These are phyloP conservation scores for Saturnia japonica DNA, from an alignment of 2,888 invertebrate species.

Conservation along the genomic window DNA sequence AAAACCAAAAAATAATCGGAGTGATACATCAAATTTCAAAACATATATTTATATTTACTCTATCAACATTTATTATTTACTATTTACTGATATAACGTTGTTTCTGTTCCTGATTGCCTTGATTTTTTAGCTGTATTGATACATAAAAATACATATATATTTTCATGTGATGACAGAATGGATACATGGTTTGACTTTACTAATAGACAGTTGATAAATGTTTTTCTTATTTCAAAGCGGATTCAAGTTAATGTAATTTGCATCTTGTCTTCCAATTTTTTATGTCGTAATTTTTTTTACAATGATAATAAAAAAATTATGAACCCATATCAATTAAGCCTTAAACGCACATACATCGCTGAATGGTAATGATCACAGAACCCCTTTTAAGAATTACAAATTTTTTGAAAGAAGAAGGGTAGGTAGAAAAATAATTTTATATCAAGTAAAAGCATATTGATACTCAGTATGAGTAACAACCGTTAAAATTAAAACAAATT, in stretches of 20 bases:
- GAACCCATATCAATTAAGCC: neutral
- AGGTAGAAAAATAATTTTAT: too few relatives aligned
- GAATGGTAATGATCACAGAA: too few relatives aligned
- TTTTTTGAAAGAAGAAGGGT: too few relatives aligned
- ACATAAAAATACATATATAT: neutral
- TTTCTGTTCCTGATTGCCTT: constrained; percentile 11
- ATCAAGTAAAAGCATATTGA: too few relatives aligned
- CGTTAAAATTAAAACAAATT: too few relatives aligned
- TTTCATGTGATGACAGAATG: constrained; percentile 1
- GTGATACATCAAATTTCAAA: constrained; percentile 6
- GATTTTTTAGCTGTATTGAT: neutral
- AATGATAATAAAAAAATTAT: neutral
- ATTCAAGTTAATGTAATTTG: neutral
- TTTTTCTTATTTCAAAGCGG: neutral
- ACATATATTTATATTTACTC: constrained; percentile 10
- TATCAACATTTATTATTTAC: neutral
- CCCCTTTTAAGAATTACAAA: too few relatives aligned
- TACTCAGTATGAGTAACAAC: too few relatives aligned
- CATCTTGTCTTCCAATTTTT: neutral
- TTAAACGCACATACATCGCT: neutral
- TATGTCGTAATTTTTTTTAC: neutral
- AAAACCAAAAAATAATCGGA: constrained; percentile 16
- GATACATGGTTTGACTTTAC: neutral
- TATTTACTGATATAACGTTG: neutral
- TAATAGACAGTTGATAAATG: constrained; percentile 1